Base-by-base conservation (phyloP, 30 jellyfish, hydroid and myxozoan genomes). In the Aurelia aurita complex sp. Pacific region DNA sequence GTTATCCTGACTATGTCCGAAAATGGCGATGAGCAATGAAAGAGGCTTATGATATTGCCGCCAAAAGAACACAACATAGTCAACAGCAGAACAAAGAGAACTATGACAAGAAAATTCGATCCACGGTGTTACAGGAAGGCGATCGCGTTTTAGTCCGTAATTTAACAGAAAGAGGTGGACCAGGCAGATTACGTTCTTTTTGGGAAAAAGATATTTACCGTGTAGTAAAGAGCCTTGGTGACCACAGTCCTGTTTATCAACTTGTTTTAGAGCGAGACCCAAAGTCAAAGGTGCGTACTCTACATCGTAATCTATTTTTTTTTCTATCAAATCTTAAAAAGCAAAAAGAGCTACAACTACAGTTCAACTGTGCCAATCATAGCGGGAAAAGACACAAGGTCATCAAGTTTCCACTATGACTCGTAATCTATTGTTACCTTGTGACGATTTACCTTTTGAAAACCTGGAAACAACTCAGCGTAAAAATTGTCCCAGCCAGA, bases 111-210 rank as follows among this genome's bases (percentile, higher is more conserved):
- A 54, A 16, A 54, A 16, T 54, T 10, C 65, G 65, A 9, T 54
- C 65, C 16, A 9, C 65, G 65, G 65, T 54, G 11, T 16, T 54
- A 54, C 65, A 54, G 16, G 15, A 10, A 54, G 65, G 16, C 16
- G 65, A 16, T 54, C 65, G 65, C 18, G 74, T 35, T 52, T 81
- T 64, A 9, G 85, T n/a, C n/a, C 87, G 91, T 50, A 55, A 29
- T 84, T 81, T 42, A 46, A 79, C 35, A 42, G 23, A 79, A 35
- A 66, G 61, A 79, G 14, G 85, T 1, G 10, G 62, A 32, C 32
- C 18, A 1, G 23, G 81, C 23, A 54, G 16, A 54, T 54, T 54
- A 54, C 65, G 65, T 9, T 54, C 65, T 54, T 54, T 9, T 54
- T 54, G 65, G 11, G 65, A 54, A 54, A n/a, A 54, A 54, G 15